Base-by-base conservation (phyloP, 2,888 invertebrate genomes). In the Sphinx pinastri region DNA sequence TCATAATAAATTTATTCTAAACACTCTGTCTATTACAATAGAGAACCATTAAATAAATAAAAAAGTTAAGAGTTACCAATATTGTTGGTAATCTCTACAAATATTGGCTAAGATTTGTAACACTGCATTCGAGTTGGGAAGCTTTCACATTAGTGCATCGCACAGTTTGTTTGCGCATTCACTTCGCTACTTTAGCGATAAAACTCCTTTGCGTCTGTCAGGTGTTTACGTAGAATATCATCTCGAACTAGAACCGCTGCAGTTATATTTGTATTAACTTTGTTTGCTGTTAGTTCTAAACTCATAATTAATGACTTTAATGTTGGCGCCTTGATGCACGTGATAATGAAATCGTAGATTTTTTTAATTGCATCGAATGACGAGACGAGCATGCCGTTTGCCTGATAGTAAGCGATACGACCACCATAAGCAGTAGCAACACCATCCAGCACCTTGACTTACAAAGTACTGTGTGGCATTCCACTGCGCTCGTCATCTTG, bases 171-270 rank as follows among this genome's bases (percentile, higher is more conserved):
- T 86, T 86, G 76, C 81, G 73, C 71, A 74, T 76, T 75, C 74
- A 75, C 76, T 79, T 76, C 82, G 81, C 83, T 81, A 87, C 87
- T 90, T 84, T 79, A 76, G 81, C 77, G 81, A 82, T 85, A 82
- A 85, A 87, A 85, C 83, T 81, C 84, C 63, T 63, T 63, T 86
- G 87, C 84, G 78, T 81, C 84, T 90, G 91, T 88, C 91, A 90
- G 83, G 81, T 92, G 87, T 91, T 91, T 89, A 83, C 88, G 81
- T 74, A 81, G 81, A 83, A 88, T 85, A 88, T 88, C 85, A 88
- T 82, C 81, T 80, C 75, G 76, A 79, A 74, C 77, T 77, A 79
- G 71, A 74, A 11, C 55, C 19, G 19, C 80, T 78, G 80, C 79
- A 38, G 38, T 38, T 76, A 57, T 63, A 58, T 52, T 70, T 66